phyloP scores from a whole-genome alignment of 2,888 invertebrate genomes.

The Oscheius sp. region DNA sequence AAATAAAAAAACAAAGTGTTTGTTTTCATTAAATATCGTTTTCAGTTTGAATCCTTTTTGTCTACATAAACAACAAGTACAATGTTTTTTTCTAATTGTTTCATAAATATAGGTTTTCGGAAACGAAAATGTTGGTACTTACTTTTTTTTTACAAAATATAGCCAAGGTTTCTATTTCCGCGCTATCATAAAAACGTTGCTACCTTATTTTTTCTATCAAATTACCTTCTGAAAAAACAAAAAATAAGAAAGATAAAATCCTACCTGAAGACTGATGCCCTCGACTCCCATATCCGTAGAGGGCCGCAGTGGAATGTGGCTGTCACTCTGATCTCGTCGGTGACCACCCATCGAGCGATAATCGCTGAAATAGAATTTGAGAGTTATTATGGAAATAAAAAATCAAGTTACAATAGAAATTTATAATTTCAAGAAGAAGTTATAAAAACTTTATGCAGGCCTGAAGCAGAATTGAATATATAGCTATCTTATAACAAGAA shows the following conservation, averaged over 20 bases:
- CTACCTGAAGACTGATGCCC: constrained; percentile 24
- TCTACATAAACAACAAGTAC: too few species aligned
- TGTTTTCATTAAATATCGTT: too few species aligned
- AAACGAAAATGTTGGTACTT: too few species aligned
- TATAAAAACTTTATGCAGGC: background rate
- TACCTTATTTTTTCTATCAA: too few species aligned
- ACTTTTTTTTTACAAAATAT: too few species aligned
- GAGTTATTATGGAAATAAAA: background rate
- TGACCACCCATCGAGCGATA: constrained; percentile 50
- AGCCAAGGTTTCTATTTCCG: too few species aligned
- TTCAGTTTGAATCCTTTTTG: too few species aligned
- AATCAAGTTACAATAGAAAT: background rate
- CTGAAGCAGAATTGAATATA: background rate
- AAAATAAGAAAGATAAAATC: background rate
- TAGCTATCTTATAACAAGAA: background rate
- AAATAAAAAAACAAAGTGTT: too few species aligned
- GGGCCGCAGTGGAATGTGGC: constrained; percentile 55
- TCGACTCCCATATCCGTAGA: constrained; percentile 38
- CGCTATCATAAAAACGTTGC: too few species aligned
- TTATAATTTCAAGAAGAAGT: background rate
- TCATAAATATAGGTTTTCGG: too few species aligned
- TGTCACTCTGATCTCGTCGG: constrained; percentile 57
- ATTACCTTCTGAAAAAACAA: background rate
- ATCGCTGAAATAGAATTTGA: background rate
- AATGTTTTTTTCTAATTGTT: too few species aligned